Conservation (phyloP, 1,140 invertebrate species). For the Lepidurus apus region DNA sequence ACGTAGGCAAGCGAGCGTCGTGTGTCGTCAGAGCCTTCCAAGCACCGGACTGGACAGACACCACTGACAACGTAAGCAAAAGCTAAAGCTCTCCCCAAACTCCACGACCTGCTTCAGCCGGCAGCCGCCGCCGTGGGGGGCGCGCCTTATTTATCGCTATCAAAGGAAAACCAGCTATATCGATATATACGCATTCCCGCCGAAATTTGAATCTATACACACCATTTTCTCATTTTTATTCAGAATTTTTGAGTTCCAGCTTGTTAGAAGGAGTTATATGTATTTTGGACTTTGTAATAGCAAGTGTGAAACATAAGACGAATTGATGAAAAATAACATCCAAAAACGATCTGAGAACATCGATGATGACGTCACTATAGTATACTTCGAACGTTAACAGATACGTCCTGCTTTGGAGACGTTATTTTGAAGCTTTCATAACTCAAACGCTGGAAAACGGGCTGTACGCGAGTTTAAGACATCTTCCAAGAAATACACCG, state of each 20-base stretch:
- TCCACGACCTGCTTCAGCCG: constrained; percentile 8
- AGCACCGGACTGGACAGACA: constrained; percentile 20
- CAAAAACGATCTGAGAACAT: too few species aligned
- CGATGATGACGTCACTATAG: too few species aligned
- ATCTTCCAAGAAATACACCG: constrained; percentile 64
- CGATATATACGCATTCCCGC: neutral
- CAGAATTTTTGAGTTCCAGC: too few species aligned
- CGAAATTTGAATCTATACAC: neutral
- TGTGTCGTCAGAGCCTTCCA: constrained; percentile 20
- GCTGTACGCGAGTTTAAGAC: constrained; percentile 54
- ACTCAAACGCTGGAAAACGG: constrained; percentile 59
- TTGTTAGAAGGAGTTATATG: too few species aligned
- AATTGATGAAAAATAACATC: too few species aligned
- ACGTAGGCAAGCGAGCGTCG: constrained; percentile 16
- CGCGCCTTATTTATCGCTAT: neutral
- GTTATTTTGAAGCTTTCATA: neutral
- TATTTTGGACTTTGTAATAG: too few species aligned
- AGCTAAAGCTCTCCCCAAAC: constrained; percentile 8
- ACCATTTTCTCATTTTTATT: too few species aligned
- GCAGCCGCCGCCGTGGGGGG: neutral
- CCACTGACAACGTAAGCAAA: constrained; percentile 21
- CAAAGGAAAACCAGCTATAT: neutral
- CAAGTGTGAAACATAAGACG: too few species aligned
- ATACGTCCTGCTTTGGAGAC: neutral
- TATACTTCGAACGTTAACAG: neutral